Evolutionary conservation across 2,797 vertebrate species (phyloP).

Genomic region (Hoplostethus atlanticus): DNA sequence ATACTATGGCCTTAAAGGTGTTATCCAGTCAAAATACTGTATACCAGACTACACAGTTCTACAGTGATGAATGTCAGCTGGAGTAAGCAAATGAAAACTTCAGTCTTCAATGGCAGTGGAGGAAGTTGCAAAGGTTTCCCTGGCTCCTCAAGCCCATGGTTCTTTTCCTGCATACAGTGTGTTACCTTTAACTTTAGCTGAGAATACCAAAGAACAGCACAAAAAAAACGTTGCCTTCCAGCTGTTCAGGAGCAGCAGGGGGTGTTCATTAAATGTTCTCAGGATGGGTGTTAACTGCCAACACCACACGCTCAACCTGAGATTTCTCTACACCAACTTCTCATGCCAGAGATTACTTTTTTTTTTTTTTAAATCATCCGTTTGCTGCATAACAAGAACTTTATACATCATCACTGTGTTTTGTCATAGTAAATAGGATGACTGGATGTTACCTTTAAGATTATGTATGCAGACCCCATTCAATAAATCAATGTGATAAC

Average conservation of each 20-base stretch:
- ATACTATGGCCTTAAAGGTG: slow-evolving; percentile 66
- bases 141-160: background rate
- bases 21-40: slow-evolving; percentile 60
- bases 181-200: slow-evolving; percentile 13
- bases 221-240: slow-evolving; percentile 15
- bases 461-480: slow-evolving; percentile 64
- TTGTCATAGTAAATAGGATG: slow-evolving; percentile 15
- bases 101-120: slow-evolving; percentile 9
- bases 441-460: slow-evolving; percentile 64
- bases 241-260: slow-evolving; percentile 8
- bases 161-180: background rate
- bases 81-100: slow-evolving; percentile 58
- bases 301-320: slow-evolving; percentile 2
- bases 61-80: slow-evolving; percentile 6
- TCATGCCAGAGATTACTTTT: slow-evolving; percentile 3
- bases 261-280: slow-evolving; percentile 4
- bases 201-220: slow-evolving; percentile 12
- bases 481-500: slow-evolving; percentile 39
- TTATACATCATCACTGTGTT: slow-evolving; percentile 16
- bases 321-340: background rate
- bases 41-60: background rate
- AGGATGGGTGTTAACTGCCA: background rate
- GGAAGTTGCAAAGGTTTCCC: slow-evolving; percentile 11
- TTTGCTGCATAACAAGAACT: slow-evolving; percentile 16
- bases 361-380: slow-evolving; percentile 19